Conservation (phyloP, 35 echinoderm and acorn worm genomes). For the Heliocidaris tuberculata region DNA sequence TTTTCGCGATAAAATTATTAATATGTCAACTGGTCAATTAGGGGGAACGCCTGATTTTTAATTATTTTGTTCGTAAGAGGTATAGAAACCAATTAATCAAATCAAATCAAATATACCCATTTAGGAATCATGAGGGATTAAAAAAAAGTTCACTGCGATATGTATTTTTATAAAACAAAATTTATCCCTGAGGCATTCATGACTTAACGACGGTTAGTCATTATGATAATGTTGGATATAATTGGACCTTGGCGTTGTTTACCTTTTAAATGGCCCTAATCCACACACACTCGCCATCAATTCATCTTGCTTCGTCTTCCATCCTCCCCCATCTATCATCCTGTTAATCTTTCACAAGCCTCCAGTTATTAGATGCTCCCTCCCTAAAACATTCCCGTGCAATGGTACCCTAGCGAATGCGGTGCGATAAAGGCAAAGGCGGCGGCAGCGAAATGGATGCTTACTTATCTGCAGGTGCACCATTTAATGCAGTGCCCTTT, state of each 20-base stretch:
- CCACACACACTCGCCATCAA: neutral
- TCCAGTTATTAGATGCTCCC: conserved; percentile 10
- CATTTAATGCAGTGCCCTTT: neutral
- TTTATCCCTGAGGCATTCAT: neutral
- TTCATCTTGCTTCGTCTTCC: neutral
- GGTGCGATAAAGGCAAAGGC: neutral
- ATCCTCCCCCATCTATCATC: neutral
- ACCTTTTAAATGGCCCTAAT: neutral
- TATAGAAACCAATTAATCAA: too few relatives aligned
- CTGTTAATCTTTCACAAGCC: neutral
- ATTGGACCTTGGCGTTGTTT: neutral
- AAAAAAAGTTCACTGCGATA: too few relatives aligned
- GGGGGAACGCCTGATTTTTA: too few relatives aligned
- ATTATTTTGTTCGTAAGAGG: too few relatives aligned
- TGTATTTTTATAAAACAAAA: too few relatives aligned
- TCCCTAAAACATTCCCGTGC: neutral
- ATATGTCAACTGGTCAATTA: too few relatives aligned
- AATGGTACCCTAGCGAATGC: neutral
- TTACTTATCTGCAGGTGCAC: neutral
- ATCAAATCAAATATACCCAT: too few relatives aligned
- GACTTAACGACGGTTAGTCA: neutral
- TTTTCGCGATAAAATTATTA: too few relatives aligned
- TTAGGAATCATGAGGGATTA: too few relatives aligned
- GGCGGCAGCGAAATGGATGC: neutral
- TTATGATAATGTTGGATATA: neutral